Evolutionary conservation across 2,113 vertebrate genomes (phyloP).

Genomic region (Trinectes maculatus): DNA sequence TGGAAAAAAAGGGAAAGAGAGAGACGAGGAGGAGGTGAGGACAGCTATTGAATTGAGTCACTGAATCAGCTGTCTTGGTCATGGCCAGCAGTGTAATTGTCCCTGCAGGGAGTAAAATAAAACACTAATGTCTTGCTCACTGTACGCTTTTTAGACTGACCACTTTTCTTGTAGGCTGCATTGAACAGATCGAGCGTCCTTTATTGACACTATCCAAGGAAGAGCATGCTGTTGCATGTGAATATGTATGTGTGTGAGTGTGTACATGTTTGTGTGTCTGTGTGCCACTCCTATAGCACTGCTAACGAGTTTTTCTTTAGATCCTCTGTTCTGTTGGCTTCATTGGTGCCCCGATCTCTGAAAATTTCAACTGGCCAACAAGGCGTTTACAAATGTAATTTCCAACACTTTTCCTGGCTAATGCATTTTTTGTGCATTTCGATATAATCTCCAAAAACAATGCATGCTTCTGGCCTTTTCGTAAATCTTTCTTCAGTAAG

Average conservation of each 20-base stretch:
- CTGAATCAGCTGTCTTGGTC: conserved; percentile 65
- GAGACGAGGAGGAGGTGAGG: conserved; percentile 38
- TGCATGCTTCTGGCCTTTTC: no score
- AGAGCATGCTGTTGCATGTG: not conserved
- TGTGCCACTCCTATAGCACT: no score
- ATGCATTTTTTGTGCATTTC: no score
- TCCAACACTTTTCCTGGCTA: no score
- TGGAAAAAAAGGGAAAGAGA: conserved; percentile 53
- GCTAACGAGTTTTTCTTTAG: not conserved
- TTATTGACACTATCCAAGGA: not conserved
- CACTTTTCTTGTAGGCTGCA: conserved; percentile 22
- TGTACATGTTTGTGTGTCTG: no score
- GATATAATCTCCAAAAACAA: no score
- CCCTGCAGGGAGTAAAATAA: conserved; percentile 54
- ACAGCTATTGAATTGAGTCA: conserved; percentile 60
- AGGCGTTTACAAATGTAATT: no score
- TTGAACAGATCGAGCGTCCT: conserved; percentile 11
- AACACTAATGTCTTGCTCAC: conserved; percentile 37
- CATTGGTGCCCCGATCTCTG: not conserved
- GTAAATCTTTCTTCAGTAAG: no score
- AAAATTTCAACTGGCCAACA: no score
- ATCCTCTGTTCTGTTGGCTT: not conserved
- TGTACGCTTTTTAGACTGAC: conserved; percentile 28
- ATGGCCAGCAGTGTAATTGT: conserved; percentile 63
- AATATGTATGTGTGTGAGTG: not conserved